phyloP scores from a whole-genome alignment of 1,140 invertebrate species.

The Heliconius congener region DNA sequence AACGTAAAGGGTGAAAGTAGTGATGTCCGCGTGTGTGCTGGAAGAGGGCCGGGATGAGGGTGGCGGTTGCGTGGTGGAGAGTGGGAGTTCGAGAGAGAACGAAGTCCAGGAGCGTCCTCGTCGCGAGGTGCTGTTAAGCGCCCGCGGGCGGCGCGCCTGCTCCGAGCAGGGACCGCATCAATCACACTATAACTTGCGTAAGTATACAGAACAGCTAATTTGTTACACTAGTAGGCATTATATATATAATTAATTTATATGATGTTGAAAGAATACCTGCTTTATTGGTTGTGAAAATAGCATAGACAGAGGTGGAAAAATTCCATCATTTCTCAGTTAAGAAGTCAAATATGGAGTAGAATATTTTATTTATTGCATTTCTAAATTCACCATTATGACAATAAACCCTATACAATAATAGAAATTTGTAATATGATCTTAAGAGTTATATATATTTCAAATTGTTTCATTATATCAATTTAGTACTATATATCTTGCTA shows the following conservation, averaged over 20 bases:
- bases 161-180: conserved; percentile 86
- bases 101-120: conserved; percentile 58
- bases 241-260: background rate
- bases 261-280: background rate
- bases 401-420: no score
- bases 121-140: conserved; percentile 75
- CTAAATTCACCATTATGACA: no score
- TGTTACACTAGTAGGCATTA: background rate
- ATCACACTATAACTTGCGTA: conserved; percentile 70
- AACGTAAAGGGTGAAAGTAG: conserved; percentile 30
- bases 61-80: conserved; percentile 48
- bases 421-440: no score
- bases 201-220: conserved; percentile 40
- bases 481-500: no score
- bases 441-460: no score
- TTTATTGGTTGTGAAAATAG: background rate
- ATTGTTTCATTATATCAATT: no score
- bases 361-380: no score
- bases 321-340: no score
- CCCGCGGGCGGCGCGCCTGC: conserved; percentile 82
- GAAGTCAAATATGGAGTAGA: no score
- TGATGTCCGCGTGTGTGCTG: conserved; percentile 71
- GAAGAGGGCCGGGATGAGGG: conserved; percentile 72
- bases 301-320: no score
- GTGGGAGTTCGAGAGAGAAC: conserved; percentile 35